Percentiles rank a stretch among this genome's conserved stretches.
These are phyloP conservation scores for Cardiocondyla obscurior DNA, from an alignment of 1,140 invertebrate species.

Conservation along the genomic window DNA sequence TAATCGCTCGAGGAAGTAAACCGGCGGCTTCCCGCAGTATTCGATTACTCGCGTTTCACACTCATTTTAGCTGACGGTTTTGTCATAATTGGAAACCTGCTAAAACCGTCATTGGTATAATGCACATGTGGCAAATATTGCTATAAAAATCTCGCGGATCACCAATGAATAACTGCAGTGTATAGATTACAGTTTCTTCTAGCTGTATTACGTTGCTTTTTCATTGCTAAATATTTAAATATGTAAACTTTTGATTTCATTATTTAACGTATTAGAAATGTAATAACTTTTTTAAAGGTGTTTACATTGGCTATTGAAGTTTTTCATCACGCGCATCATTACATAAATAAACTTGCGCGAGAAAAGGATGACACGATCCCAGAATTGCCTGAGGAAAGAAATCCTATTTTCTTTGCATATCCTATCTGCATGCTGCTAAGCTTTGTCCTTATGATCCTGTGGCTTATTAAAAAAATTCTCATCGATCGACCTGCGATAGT, in stretches of 20 bases:
- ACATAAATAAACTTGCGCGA: constrained; percentile 57
- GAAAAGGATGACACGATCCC: constrained; percentile 68
- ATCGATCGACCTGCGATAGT: constrained; percentile 64
- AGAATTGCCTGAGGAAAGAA: constrained; percentile 75
- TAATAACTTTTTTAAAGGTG: constrained; percentile 26
- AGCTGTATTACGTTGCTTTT: neutral
- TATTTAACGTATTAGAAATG: neutral
- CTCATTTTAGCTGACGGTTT: constrained; percentile 31
- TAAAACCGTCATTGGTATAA: neutral
- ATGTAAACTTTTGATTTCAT: neutral
- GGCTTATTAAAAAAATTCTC: constrained; percentile 66
- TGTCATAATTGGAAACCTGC: constrained; percentile 30
- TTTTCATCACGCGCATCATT: constrained; percentile 77
- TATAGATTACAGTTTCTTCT: neutral
- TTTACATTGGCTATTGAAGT: constrained; percentile 58
- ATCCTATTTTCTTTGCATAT: constrained; percentile 77
- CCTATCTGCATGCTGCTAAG: constrained; percentile 75
- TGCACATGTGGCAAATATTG: neutral
- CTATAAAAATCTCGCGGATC: neutral
- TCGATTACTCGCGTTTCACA: constrained; percentile 25
- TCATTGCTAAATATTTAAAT: neutral
- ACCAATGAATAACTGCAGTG: neutral
- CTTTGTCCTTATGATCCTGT: constrained; percentile 67
- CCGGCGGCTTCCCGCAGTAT: constrained; percentile 2
- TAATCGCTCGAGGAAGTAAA: constrained; percentile 31